These are phyloP conservation scores for Chitala chitala DNA, from an alignment of 2,113 vertebrate genomes.

Conservation along the genomic window DNA sequence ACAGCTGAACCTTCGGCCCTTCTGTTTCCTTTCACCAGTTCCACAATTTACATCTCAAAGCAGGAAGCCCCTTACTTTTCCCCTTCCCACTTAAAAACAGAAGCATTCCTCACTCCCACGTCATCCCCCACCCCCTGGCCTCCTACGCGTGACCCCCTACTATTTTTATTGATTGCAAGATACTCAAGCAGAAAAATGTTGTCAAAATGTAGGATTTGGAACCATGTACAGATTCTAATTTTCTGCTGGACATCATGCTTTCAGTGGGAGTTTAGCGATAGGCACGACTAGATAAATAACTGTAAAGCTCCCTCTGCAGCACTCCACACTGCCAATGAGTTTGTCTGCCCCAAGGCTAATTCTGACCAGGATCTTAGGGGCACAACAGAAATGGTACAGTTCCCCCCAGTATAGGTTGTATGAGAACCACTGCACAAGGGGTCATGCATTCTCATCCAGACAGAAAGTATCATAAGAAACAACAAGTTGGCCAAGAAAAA, in stretches of 20 bases:
- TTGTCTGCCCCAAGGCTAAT: too few relatives aligned
- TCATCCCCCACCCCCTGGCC: not conserved
- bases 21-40: not conserved
- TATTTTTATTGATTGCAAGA: not conserved
- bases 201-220: not conserved
- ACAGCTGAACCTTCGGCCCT: not conserved
- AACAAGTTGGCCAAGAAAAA: too few relatives aligned
- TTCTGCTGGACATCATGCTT: not conserved
- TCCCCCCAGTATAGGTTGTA: too few relatives aligned
- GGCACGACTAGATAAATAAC: not conserved
- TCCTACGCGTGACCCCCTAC: not conserved
- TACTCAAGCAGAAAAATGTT: not conserved
- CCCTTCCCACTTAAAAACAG: conserved; percentile 6
- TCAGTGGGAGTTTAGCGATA: not conserved
- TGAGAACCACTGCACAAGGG: too few relatives aligned
- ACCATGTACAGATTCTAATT: not conserved
- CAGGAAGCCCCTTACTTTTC: not conserved
- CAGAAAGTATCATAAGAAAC: too few relatives aligned
- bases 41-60: conserved; percentile 19
- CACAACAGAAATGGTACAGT: too few relatives aligned
- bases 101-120: conserved; percentile 19
- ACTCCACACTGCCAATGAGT: too few relatives aligned
- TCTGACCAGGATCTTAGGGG: too few relatives aligned
- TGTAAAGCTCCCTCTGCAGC: too few relatives aligned
- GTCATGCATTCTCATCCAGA: too few relatives aligned